phyloP scores from a whole-genome alignment of 1,140 invertebrate species.

The Drosophila simulans region DNA sequence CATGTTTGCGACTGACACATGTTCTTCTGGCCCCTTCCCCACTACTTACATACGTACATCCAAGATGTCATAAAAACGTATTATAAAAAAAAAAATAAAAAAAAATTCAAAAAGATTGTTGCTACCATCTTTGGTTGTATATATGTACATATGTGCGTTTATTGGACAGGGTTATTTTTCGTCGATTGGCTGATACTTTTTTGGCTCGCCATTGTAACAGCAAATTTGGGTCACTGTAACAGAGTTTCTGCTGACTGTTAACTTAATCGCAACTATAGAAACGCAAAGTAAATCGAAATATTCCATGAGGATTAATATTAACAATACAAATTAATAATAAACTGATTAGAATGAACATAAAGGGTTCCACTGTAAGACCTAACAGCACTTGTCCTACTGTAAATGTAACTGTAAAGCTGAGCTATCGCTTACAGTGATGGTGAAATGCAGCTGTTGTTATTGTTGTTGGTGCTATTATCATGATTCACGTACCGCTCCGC shows the following conservation, averaged over 20 bases:
- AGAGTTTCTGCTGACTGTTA: neutral
- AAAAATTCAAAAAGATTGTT: neutral
- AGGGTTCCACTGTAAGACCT: neutral
- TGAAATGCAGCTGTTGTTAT: constrained; percentile 11
- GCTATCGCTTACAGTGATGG: constrained; percentile 17
- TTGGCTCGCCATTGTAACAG: constrained; percentile 21
- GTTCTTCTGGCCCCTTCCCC: neutral
- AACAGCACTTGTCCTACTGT: constrained; percentile 13
- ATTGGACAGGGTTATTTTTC: constrained; percentile 7
- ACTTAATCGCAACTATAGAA: neutral
- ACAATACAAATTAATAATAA: neutral
- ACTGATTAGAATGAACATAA: neutral
- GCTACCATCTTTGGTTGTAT: constrained; percentile 17
- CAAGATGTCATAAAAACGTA: constrained; percentile 32
- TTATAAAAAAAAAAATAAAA: constrained; percentile 38
- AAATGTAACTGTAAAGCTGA: constrained; percentile 8
- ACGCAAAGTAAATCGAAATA: too few relatives aligned
- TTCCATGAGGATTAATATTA: too few relatives aligned
- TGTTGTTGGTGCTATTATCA: constrained; percentile 8
- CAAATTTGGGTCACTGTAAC: constrained; percentile 6
- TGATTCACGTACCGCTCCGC: constrained; percentile 7
- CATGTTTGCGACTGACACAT: constrained; percentile 29
- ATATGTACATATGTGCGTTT: neutral
- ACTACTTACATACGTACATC: neutral
- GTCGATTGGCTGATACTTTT: neutral